phyloP scores from a whole-genome alignment of 2,113 vertebrate genomes.

The Callaeas wilsoni region DNA sequence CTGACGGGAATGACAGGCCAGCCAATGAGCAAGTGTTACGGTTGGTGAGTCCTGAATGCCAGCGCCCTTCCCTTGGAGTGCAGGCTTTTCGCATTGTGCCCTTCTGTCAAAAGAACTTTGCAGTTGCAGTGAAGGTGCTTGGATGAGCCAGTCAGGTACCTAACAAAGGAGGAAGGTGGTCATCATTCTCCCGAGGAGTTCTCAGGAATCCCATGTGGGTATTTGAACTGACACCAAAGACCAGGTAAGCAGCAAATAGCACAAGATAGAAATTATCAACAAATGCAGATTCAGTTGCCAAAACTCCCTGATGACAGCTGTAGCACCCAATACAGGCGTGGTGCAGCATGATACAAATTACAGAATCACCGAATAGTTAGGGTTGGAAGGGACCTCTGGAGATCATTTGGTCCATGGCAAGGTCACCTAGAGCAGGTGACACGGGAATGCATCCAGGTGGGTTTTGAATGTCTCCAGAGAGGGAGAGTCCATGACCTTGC shows the following conservation, averaged over 20 bases:
- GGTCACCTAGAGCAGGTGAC: not conserved
- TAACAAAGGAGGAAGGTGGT: not conserved
- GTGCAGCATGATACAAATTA: not conserved
- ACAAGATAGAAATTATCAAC: not conserved
- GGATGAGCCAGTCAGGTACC: not conserved
- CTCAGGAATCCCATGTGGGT: rapidly evolving
- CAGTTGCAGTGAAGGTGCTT: not conserved
- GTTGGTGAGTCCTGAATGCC: not conserved
- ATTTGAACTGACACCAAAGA: not conserved
- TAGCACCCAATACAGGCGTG: rapidly evolving
- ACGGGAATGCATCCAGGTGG: rapidly evolving
- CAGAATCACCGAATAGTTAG: not conserved
- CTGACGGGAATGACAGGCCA: rapidly evolving
- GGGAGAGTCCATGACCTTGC: too few relatives aligned
- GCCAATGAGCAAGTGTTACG: rapidly evolving
- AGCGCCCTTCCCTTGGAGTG: not conserved
- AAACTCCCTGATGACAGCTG: not conserved
- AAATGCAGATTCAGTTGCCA: not conserved
- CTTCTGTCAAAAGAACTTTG: not conserved
- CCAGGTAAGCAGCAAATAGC: not conserved
- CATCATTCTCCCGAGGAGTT: rapidly evolving
- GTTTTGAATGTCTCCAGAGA: not conserved
- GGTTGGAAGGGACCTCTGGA: not conserved
- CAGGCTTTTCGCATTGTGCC: not conserved
- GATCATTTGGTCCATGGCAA: not conserved